phyloP scores from a whole-genome alignment of 2,797 vertebrate genomes.

The Cossypha caffra region DNA sequence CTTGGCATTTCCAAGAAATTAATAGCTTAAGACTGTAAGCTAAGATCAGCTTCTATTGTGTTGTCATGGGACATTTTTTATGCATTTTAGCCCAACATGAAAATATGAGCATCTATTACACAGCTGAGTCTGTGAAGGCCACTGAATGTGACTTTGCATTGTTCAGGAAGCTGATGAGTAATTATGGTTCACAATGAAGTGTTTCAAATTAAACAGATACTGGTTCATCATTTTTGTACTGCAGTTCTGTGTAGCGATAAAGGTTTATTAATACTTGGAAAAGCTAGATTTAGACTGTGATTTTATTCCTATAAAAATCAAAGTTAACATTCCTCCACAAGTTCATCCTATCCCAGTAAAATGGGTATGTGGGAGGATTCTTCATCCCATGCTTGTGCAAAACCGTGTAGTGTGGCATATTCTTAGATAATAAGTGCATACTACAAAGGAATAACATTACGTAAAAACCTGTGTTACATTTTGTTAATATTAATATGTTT shows the following conservation, averaged over 20 bases:
- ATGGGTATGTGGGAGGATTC: background rate
- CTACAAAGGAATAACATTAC: background rate
- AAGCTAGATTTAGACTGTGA: background rate
- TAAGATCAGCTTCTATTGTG: background rate
- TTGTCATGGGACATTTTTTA: background rate
- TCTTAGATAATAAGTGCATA: background rate
- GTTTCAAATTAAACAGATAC: background rate
- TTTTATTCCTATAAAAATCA: constrained; percentile 28
- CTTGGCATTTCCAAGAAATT: background rate
- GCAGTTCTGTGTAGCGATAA: background rate
- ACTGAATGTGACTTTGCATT: background rate
- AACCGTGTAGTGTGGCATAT: background rate
- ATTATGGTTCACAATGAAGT: constrained; percentile 7
- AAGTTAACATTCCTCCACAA: background rate
- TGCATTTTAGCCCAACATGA: background rate
- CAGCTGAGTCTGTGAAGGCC: background rate
- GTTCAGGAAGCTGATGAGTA: background rate
- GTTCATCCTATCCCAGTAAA: background rate
- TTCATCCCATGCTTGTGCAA: background rate
- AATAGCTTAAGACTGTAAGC: background rate
- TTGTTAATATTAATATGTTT: background rate
- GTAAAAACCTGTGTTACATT: background rate
- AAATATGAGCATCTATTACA: background rate
- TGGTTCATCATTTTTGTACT: background rate
- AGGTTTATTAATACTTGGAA: background rate